phyloP scores from a whole-genome alignment of 2,113 vertebrate genomes.

The Desmodus rotundus region DNA sequence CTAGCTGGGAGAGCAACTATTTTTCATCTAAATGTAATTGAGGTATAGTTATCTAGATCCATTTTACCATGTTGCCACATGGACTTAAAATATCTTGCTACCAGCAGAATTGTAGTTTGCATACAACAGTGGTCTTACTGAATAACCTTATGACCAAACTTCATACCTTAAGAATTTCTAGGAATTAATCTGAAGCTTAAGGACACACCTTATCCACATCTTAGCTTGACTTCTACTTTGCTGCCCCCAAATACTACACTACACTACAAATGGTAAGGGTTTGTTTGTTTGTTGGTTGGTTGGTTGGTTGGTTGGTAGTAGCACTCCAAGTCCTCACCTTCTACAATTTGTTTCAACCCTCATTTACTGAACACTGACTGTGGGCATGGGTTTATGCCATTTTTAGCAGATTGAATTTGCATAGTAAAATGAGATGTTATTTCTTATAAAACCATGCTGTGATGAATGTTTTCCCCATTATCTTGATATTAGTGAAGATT shows the following conservation, averaged over 20 bases:
- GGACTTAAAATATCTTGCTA: not conserved
- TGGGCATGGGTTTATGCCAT: not conserved
- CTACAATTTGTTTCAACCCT: not conserved
- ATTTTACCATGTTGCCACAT: not conserved
- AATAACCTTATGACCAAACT: not conserved
- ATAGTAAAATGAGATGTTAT: not conserved
- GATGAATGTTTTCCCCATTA: not conserved
- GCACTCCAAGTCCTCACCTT: not conserved
- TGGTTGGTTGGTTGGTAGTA: not conserved
- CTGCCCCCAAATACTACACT: not conserved
- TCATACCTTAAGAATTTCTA: not conserved
- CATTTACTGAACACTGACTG: not conserved
- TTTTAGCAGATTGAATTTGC: constrained; percentile 26
- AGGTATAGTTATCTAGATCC: not conserved
- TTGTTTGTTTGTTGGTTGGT: not conserved
- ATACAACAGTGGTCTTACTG: not conserved
- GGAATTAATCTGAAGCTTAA: not conserved
- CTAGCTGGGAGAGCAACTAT: not conserved
- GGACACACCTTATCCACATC: not conserved
- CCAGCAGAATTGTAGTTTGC: not conserved
- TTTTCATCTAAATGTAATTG: not conserved
- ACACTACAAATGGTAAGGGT: not conserved
- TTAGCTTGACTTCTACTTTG: not conserved
- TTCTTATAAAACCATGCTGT: not conserved
- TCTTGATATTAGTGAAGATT: constrained; percentile 1